phyloP scores from a whole-genome alignment of 2,797 vertebrate species.

The Myotis vivesi region DNA sequence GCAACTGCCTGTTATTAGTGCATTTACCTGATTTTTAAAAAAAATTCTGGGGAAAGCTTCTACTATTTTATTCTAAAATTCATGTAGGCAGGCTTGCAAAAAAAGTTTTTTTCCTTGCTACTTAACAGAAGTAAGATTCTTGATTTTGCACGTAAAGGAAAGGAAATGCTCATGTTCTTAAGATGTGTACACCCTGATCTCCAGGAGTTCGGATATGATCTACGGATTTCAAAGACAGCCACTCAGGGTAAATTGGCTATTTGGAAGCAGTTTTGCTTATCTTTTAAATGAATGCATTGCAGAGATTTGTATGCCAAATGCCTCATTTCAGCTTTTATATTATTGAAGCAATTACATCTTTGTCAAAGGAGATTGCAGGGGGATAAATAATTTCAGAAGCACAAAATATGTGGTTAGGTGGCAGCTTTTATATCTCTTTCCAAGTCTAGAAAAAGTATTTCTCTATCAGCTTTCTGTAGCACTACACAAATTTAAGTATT shows the following conservation, averaged over 20 bases:
- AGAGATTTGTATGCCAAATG: conserved; percentile 72
- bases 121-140: background rate
- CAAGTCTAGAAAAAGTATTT: conserved; percentile 72
- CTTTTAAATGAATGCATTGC: conserved; percentile 68
- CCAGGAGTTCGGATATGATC: conserved; percentile 33
- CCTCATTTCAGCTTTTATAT: conserved; percentile 72
- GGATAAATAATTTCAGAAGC: conserved; percentile 79
- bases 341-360: conserved; percentile 81
- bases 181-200: background rate
- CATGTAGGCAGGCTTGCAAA: background rate
- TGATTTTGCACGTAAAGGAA: conserved; percentile 45
- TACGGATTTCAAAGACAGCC: conserved; percentile 18
- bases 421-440: conserved; percentile 45
- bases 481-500: conserved; percentile 45
- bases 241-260: conserved; percentile 57
- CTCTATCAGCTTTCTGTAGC: conserved; percentile 45
- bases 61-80: conserved; percentile 3
- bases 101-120: background rate
- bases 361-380: conserved; percentile 77
- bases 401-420: conserved; percentile 64
- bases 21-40: background rate
- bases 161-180: background rate
- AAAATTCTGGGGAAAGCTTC: background rate
- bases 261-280: conserved; percentile 49
- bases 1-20: background rate